phyloP scores from a whole-genome alignment of 2,113 vertebrate genomes.

The Leucosticte australis region DNA sequence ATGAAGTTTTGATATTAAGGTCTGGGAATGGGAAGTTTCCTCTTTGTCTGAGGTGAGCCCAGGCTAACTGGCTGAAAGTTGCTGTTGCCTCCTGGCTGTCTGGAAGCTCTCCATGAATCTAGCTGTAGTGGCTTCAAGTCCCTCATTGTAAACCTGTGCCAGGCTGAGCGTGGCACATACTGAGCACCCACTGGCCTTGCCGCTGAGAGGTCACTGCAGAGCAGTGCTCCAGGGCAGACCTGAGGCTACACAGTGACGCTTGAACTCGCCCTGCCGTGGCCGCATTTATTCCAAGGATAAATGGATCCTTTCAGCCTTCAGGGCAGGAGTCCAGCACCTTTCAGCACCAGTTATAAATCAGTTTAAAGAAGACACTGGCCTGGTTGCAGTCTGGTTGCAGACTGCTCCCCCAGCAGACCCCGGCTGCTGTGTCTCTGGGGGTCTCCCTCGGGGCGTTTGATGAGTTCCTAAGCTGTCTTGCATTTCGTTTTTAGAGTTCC shows the following conservation, averaged over 20 bases:
- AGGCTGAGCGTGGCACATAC: not conserved
- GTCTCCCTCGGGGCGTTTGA: not conserved
- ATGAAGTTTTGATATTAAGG: not conserved
- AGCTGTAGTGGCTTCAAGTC: not conserved
- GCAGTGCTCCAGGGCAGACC: not conserved
- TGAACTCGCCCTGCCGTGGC: not conserved
- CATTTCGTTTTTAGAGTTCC: constrained; percentile 99
- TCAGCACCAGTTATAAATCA: constrained; percentile 36
- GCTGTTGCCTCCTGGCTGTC: constrained; percentile 26
- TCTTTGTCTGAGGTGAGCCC: not conserved
- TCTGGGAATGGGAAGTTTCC: constrained; percentile 5
- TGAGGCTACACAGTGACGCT: not conserved
- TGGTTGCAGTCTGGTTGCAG: not conserved
- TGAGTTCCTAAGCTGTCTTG: constrained; percentile 80
- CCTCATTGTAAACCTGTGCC: not conserved
- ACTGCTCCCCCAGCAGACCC: constrained; percentile 7
- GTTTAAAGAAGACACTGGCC: not conserved
- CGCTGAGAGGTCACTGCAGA: not conserved
- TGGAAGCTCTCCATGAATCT: not conserved
- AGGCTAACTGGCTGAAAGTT: constrained; percentile 47
- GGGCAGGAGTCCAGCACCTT: constrained; percentile 44
- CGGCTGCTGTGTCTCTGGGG: not conserved
- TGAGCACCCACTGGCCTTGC: not conserved
- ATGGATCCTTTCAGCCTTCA: not conserved
- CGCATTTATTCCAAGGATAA: not conserved